Evolutionary conservation across 2,888 invertebrate genomes (phyloP).

Genomic region (Ophioninae sp.): DNA sequence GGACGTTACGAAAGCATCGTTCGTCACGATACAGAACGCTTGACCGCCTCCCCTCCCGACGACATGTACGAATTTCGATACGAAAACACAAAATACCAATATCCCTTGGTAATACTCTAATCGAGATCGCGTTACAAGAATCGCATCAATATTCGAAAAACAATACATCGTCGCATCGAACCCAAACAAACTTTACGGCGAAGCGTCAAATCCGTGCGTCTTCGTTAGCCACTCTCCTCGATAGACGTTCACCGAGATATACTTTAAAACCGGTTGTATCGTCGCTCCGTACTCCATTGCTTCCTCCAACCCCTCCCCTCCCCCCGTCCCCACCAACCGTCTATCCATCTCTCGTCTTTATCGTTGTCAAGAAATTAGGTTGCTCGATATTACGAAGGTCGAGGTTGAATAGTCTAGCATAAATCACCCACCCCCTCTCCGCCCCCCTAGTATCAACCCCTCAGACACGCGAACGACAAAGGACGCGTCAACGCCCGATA

Average conservation of each 20-base stretch:
- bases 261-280: constrained; percentile 50
- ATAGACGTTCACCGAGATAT: constrained; percentile 43
- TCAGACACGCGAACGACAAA: background rate
- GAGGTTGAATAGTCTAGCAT: constrained; percentile 3
- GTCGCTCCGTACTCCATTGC: constrained; percentile 41
- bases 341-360: constrained; percentile 2
- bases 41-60: no score
- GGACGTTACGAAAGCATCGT: no score
- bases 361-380: constrained; percentile 52
- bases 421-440: background rate
- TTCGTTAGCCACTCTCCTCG: constrained; percentile 7
- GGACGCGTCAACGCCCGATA: background rate
- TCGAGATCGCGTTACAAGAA: no score
- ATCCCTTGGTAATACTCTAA: no score
- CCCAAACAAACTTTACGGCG: background rate
- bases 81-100: no score
- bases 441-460: no score
- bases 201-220: constrained; percentile 29
- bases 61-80: no score
- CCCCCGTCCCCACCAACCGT: no score
- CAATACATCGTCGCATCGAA: no score
- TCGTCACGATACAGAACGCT: no score
- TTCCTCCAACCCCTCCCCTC: constrained; percentile 5
- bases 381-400: constrained; percentile 55
- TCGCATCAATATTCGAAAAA: no score